These are phyloP conservation scores for Drosophila greeni DNA, from an alignment of 2,888 invertebrate genomes.

Conservation along the genomic window DNA sequence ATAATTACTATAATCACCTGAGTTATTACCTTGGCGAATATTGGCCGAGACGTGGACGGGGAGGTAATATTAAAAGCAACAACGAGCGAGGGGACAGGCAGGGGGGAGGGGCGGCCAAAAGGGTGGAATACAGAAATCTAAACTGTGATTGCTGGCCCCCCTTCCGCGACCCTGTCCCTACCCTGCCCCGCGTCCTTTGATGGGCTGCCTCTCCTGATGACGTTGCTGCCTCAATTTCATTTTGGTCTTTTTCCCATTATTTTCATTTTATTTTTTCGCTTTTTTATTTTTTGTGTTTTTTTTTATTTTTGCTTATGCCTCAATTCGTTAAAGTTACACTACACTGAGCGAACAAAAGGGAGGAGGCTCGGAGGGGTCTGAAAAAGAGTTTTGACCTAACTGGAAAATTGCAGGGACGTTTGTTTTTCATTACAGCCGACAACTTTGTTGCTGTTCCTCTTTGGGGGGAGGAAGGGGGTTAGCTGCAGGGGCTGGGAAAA, in stretches of 20 bases:
- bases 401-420: constrained; percentile 71
- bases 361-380: constrained; percentile 5
- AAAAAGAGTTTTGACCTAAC: constrained; percentile 55
- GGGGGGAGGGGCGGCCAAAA: constrained; percentile 1
- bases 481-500: constrained; percentile 4
- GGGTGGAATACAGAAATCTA: constrained; percentile 61
- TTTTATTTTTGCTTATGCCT: constrained; percentile 39
- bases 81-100: neutral
- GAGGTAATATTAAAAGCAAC: constrained; percentile 48
- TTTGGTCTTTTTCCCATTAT: constrained; percentile 67
- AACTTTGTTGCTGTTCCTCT: constrained; percentile 25
- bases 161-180: constrained; percentile 3
- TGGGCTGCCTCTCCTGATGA: constrained; percentile 28
- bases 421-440: constrained; percentile 66
- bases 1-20: constrained; percentile 80
- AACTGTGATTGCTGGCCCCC: constrained; percentile 63
- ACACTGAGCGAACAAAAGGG: constrained; percentile 67
- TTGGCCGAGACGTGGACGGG: constrained; percentile 68
- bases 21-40: constrained; percentile 79
- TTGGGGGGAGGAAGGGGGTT: neutral
- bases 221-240: constrained; percentile 64
- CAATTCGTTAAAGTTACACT: constrained; percentile 71
- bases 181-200: constrained; percentile 9
- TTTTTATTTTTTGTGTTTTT: constrained; percentile 23
- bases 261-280: constrained; percentile 54